phyloP scores from a whole-genome alignment of 1,140 invertebrate species.

The Micrasema minimum region DNA sequence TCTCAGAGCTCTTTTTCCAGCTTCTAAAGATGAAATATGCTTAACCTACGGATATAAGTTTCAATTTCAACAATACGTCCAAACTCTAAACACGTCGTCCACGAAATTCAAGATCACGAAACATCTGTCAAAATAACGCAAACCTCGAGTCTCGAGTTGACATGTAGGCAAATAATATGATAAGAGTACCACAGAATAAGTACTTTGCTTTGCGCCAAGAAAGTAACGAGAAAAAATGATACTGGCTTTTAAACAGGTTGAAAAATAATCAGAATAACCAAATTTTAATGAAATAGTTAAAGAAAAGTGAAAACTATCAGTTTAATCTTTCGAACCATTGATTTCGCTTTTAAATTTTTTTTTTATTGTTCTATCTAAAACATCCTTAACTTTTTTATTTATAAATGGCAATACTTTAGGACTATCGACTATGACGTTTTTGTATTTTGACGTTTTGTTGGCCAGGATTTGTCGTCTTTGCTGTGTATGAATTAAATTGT shows the following conservation, averaged over 20 bases:
- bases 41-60: too few species aligned
- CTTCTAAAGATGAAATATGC: too few species aligned
- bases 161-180: constrained; percentile 13
- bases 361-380: too few species aligned
- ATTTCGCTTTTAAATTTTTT: too few species aligned
- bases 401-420: constrained; percentile 25
- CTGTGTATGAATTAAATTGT: constrained; percentile 29
- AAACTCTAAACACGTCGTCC: background rate
- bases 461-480: constrained; percentile 34
- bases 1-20: too few species aligned
- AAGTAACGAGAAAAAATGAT: too few species aligned
- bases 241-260: too few species aligned
- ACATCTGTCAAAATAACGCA: constrained; percentile 27
- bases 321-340: too few species aligned
- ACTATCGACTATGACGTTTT: constrained; percentile 21
- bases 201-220: background rate
- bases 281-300: too few species aligned
- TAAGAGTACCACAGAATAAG: background rate
- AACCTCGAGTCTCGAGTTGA: background rate
- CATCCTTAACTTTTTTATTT: background rate
- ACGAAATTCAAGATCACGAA: constrained; percentile 1
- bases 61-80: too few species aligned
- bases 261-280: too few species aligned
- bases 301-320: too few species aligned
- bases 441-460: constrained; percentile 39